These are phyloP conservation scores for Nomada goodeniana DNA, from an alignment of 2,888 invertebrate genomes.

Conservation along the genomic window DNA sequence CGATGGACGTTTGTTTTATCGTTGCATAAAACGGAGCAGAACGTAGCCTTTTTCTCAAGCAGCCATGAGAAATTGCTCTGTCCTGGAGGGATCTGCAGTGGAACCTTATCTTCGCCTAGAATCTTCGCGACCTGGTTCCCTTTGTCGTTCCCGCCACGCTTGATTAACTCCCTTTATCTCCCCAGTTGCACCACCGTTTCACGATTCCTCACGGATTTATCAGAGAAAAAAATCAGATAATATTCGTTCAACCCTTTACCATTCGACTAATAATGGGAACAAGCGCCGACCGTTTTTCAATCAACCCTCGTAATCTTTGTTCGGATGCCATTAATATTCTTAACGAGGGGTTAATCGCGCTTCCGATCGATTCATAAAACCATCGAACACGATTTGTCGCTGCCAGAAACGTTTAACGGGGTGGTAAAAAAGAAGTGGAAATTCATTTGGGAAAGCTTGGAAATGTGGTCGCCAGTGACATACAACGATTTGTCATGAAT, in stretches of 20 bases:
- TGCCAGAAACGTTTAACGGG: not conserved
- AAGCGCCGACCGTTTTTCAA: not conserved
- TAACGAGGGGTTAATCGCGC: constrained; percentile 10
- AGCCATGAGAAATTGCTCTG: constrained; percentile 46
- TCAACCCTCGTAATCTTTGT: not conserved
- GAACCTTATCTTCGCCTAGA: constrained; percentile 27
- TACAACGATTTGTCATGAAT: not conserved
- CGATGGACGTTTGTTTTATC: constrained; percentile 25
- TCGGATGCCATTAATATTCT: constrained; percentile 8
- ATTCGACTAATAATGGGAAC: too few species aligned
- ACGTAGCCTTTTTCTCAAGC: constrained; percentile 19
- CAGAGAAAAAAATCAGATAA: not conserved
- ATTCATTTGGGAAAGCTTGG: not conserved
- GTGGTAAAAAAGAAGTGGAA: not conserved
- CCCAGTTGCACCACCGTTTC: not conserved
- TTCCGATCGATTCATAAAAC: not conserved
- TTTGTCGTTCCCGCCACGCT: constrained; percentile 45
- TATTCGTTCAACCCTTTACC: not conserved
- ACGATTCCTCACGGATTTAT: constrained; percentile 17
- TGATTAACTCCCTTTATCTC: constrained; percentile 49
- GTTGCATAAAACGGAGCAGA: constrained; percentile 38
- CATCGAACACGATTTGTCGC: not conserved
- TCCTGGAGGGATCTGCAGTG: constrained; percentile 39
- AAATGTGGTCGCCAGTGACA: not conserved
- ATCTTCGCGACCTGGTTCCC: constrained; percentile 41